phyloP scores from a whole-genome alignment of 2,113 vertebrate genomes.

The Alligator sinensis region DNA sequence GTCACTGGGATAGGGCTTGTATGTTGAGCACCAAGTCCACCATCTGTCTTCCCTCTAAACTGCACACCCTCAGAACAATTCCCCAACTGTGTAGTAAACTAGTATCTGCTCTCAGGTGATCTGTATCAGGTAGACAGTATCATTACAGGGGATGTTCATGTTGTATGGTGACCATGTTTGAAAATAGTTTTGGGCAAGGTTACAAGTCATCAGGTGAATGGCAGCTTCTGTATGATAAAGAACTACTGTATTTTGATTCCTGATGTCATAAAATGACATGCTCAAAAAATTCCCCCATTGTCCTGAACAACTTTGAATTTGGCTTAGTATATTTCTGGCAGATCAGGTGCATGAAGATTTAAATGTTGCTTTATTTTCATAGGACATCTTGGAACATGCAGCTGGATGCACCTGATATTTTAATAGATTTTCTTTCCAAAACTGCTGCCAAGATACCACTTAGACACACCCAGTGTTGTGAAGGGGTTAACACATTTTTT shows the following conservation, averaged over 20 bases:
- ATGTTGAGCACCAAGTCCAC: not conserved
- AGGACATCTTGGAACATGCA: not conserved
- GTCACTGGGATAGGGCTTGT: not conserved
- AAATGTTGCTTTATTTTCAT: not conserved
- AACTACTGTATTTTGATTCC: not conserved
- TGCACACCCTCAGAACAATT: not conserved
- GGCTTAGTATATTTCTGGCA: not conserved
- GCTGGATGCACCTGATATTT: not conserved
- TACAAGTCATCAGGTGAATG: not conserved
- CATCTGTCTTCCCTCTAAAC: not conserved
- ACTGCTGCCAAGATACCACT: not conserved
- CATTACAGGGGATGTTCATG: not conserved
- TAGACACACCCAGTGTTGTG: not conserved
- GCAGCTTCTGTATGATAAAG: not conserved
- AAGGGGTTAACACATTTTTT: not conserved
- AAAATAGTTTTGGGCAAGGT: not conserved
- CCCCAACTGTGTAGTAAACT: accelerated
- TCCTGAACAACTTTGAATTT: not conserved
- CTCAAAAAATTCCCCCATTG: not conserved
- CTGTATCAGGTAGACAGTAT: not conserved
- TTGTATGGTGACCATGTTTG: not conserved
- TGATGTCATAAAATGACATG: not conserved
- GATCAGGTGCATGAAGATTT: not conserved
- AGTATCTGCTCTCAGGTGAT: not conserved
- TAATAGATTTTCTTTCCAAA: not conserved